Conservation (phyloP, 53 echinoderm and acorn worm genomes). For the Luidia sarsii region DNA sequence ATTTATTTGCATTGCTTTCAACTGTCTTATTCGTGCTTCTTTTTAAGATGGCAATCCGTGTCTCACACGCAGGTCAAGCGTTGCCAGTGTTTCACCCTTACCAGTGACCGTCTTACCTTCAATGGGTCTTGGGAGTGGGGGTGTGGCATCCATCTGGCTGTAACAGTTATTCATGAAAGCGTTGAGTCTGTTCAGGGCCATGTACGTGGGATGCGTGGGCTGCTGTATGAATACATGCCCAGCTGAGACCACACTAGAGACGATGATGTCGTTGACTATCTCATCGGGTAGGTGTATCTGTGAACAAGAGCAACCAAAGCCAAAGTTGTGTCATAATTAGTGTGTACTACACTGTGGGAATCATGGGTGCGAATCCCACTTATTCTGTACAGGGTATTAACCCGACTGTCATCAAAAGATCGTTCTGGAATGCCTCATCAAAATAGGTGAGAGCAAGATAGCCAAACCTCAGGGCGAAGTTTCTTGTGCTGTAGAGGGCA, state of each 20-base stretch:
- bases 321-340: too few species aligned
- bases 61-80: too few species aligned
- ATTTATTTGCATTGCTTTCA: too few species aligned
- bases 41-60: too few species aligned
- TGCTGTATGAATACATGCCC: slow-evolving; percentile 98
- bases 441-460: not conserved
- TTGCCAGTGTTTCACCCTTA: too few species aligned
- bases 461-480: not conserved
- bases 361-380: too few species aligned
- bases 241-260: slow-evolving; percentile 89
- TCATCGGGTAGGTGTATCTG: slow-evolving; percentile 92
- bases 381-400: too few species aligned
- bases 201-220: slow-evolving; percentile 85
- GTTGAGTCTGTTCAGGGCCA: slow-evolving; percentile 70
- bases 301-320: too few species aligned
- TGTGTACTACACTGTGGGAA: too few species aligned
- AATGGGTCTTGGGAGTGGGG: slow-evolving; percentile 84
- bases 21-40: too few species aligned
- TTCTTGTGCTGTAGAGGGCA: not conserved
- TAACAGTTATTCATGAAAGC: slow-evolving; percentile 87
- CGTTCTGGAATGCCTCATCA: too few species aligned
- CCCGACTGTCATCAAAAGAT: too few species aligned
- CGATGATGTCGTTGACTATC: slow-evolving; percentile 69
- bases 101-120: slow-evolving; percentile 79
- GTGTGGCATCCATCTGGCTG: slow-evolving; percentile 66